Percentiles rank a stretch among this genome's conserved stretches.
Conservation (phyloP, 2,888 invertebrate species). For the Brachypalpus laphriformis region DNA sequence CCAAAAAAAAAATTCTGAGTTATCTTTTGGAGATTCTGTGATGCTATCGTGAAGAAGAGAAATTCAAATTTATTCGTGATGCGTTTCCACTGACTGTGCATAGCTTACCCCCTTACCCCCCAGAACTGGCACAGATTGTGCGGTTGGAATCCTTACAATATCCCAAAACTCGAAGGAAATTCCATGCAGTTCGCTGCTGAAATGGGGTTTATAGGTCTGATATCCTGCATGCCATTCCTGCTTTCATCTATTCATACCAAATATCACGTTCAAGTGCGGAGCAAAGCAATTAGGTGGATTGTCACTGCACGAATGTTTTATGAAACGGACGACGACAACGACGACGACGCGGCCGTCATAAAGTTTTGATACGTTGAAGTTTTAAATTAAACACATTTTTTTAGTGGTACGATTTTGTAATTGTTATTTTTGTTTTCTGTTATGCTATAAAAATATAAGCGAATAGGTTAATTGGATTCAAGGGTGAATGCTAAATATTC, state of each 20-base stretch:
- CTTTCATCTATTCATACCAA: constrained; percentile 9
- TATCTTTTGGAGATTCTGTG: constrained; percentile 17
- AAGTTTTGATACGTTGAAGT: background rate
- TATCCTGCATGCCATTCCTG: constrained; percentile 24
- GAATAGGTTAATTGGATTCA: constrained; percentile 35
- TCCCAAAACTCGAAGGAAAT: constrained; percentile 52
- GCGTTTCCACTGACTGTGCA: constrained; percentile 19
- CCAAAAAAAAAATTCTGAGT: background rate
- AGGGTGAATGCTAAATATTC: constrained; percentile 17
- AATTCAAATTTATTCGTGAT: constrained; percentile 44
- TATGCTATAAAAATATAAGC: background rate
- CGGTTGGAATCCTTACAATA: constrained; percentile 31
- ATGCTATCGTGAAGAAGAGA: background rate
- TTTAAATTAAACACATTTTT: background rate
- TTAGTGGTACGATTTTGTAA: too few species aligned
- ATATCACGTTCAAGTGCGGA: constrained; percentile 59
- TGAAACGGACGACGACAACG: background rate
- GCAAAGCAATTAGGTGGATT: constrained; percentile 62
- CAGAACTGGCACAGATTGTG: constrained; percentile 39
- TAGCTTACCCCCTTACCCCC: background rate
- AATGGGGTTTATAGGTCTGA: constrained; percentile 30
- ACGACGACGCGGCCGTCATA: background rate
- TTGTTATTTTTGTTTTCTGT: background rate
- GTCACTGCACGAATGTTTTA: constrained; percentile 20
- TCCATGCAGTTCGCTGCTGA: constrained; percentile 19